Evolutionary conservation across 2,797 vertebrate genomes (phyloP), one percentile per base, ranked within the genome.

Genomic region (Acropternis orthonyx): DNA sequence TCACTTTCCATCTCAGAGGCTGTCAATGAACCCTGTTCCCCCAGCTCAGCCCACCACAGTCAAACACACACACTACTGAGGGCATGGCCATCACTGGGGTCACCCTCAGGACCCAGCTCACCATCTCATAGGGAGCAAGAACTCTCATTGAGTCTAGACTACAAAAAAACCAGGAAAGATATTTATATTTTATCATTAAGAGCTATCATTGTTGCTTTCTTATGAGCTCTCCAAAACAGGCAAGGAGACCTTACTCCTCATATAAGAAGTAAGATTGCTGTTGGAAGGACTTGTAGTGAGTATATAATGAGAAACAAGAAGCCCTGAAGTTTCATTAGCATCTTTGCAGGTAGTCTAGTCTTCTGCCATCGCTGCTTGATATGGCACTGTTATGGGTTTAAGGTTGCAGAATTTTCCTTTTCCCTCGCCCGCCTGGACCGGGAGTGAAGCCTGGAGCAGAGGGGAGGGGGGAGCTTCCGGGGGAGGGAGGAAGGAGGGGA

Each of bases 1-100:
- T 72, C 4, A 2, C 16, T 55, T 7, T 43, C 16, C 5, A 6
- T 37, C 55, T 76, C n/a, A 66, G 72, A 17, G 39, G 20, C n/a
- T 51, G 36, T 23, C 46, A 23, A 1, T 41, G 39, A 68, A 27
- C 21, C 32, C 52, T 37, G 10, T 66, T 55, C 3, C 6, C 2
- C 14, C 8, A 14, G 16, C 65, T 76, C 72, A 74, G n/a, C 28
- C 24, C 16, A 26, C 24, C 0, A 0, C 41, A 17, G 21, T 66
- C 75, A 69, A 78, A n/a, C 2, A 48, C 24, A 52, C 6, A 10
- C 15, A 24, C 7, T 0, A 1, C 19, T 2, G 17, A 80, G 54
- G 30, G 3, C 18, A 41, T 14, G 23, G 43, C 26, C 12, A 44
- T 14, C 3, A 2, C 16, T 51, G 22, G 24, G 2, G 5, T 58